Percentiles rank a stretch among this genome's conserved stretches.
Evolutionary conservation across 2,113 vertebrate species (phyloP).

Genomic region (Cinclus cinclus): DNA sequence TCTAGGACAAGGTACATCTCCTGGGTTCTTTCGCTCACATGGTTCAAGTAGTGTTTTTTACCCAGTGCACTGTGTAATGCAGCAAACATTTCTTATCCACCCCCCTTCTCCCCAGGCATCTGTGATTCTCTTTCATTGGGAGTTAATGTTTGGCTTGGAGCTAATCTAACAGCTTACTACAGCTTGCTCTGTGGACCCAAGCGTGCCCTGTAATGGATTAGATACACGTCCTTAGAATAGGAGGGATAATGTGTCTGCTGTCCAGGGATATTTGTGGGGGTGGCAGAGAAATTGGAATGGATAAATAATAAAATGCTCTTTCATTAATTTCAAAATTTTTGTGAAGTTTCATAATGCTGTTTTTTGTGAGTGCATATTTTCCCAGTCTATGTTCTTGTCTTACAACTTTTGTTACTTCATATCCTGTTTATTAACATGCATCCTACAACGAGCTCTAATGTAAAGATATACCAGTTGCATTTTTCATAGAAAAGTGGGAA

Average conservation of each 20-base stretch:
- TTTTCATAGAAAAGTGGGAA: not conserved
- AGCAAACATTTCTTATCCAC: not conserved
- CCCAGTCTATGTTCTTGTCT: not conserved
- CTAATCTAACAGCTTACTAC: conserved; percentile 17
- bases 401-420: not conserved
- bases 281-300: not conserved
- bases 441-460: not conserved
- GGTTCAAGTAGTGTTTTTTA: not conserved
- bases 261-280: conserved; percentile 16
- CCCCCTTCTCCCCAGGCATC: not conserved
- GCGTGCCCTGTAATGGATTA: not conserved
- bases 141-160: conserved; percentile 16
- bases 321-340: not conserved
- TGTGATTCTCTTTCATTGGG: not conserved
- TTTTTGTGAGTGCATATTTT: not conserved
- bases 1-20: not conserved
- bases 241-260: not conserved
- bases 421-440: not conserved
- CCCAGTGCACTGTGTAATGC: not conserved
- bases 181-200: not conserved
- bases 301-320: not conserved
- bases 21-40: not conserved
- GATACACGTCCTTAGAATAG: not conserved
- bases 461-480: not conserved
- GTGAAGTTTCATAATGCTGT: not conserved